Percentiles rank a stretch among this genome's conserved stretches.
phyloP scores from a whole-genome alignment of 2,113 vertebrate species.

The Dinomys branickii region DNA sequence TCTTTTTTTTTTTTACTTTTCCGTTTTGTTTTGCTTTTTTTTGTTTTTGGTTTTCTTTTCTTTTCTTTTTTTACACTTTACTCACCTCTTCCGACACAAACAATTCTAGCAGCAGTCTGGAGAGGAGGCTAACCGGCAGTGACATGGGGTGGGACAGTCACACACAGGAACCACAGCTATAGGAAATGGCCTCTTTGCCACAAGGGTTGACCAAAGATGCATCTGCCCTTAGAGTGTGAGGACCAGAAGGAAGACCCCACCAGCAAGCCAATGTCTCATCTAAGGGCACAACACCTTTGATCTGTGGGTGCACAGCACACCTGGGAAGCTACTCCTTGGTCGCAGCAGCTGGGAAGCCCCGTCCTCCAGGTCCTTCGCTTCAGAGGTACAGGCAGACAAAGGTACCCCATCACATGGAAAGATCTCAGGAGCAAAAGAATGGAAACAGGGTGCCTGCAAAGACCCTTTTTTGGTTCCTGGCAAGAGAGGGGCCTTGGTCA shows the following conservation, averaged over 20 bases:
- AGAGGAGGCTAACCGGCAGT: not conserved
- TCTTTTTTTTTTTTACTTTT: not conserved
- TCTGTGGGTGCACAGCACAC: rapidly evolving
- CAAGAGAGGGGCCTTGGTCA: conserved; percentile 51
- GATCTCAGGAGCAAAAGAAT: not conserved
- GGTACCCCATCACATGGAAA: not conserved
- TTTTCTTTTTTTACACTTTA: not conserved
- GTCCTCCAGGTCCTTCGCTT: not conserved
- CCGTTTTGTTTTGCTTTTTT: too few relatives aligned
- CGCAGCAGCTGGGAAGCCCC: not conserved
- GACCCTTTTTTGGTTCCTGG: conserved; percentile 52
- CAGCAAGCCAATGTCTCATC: not conserved
- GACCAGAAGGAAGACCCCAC: not conserved
- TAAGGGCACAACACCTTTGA: not conserved
- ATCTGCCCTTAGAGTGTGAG: not conserved
- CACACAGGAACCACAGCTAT: rapidly evolving
- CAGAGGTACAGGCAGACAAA: conserved; percentile 58
- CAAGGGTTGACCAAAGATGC: not conserved
- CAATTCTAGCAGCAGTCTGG: not conserved
- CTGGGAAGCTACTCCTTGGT: not conserved
- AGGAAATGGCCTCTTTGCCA: not conserved
- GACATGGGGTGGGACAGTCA: not conserved
- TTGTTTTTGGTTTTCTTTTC: not conserved
- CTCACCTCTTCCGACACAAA: not conserved
- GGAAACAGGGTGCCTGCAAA: conserved; percentile 21